Evolutionary conservation across 2,113 vertebrate genomes (phyloP).

Genomic region (Ptilonorhynchus violaceus): DNA sequence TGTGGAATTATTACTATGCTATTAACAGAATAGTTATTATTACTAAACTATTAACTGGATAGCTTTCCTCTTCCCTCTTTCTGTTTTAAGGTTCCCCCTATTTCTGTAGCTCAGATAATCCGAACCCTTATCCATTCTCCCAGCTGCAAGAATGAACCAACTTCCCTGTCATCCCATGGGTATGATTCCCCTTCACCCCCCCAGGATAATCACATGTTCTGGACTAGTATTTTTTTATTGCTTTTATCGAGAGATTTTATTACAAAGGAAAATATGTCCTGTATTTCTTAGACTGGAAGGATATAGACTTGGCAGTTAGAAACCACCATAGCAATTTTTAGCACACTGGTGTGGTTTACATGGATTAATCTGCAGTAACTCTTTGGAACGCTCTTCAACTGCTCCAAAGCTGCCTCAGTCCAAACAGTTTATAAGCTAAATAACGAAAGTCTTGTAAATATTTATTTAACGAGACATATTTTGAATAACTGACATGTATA

Average conservation of each 20-base stretch:
- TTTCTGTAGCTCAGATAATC: slow-evolving; percentile 19
- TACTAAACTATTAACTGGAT: neutral
- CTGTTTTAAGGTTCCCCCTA: neutral
- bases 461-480: slow-evolving; percentile 78
- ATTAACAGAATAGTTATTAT: neutral
- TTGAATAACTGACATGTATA: slow-evolving; percentile 76
- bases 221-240: slow-evolving; percentile 21
- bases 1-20: neutral
- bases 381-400: slow-evolving; percentile 41
- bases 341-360: slow-evolving; percentile 53
- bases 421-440: slow-evolving; percentile 73
- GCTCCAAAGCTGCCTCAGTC: slow-evolving; percentile 40
- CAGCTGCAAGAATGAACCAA: neutral
- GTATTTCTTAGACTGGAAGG: neutral
- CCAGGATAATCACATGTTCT: slow-evolving; percentile 51
- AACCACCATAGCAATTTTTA: slow-evolving; percentile 55
- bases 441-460: slow-evolving; percentile 76
- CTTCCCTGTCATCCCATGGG: slow-evolving; percentile 32
- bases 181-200: slow-evolving; percentile 15
- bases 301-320: slow-evolving; percentile 37
- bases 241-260: slow-evolving; percentile 61
- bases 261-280: slow-evolving; percentile 60
- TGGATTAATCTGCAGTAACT: slow-evolving; percentile 59
- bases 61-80: neutral
- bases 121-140: neutral